Conservation (phyloP, 2,888 invertebrate species). For the Tolmerus cingulatus region DNA sequence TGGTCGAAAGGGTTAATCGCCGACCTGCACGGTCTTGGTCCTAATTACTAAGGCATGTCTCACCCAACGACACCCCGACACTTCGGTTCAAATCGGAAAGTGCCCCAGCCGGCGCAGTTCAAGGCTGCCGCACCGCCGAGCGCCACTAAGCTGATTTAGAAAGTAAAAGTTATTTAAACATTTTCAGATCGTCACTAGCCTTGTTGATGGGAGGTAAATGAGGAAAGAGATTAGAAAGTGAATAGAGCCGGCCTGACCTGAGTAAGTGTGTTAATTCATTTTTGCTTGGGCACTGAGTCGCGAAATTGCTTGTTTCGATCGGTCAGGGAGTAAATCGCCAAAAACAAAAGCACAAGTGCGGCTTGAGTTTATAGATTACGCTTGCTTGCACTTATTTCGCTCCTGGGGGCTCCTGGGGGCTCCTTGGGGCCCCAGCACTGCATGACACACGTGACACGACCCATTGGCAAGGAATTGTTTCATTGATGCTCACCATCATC, state of each 20-base stretch:
- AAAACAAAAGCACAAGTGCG: not conserved
- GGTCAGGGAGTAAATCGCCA: not conserved
- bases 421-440: not conserved
- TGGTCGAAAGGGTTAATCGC: not conserved
- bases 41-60: not conserved
- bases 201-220: not conserved
- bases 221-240: conserved; percentile 1
- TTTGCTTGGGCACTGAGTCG: conserved; percentile 23
- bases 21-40: not conserved
- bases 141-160: not conserved
- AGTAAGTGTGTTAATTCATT: not conserved
- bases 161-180: conserved; percentile 9
- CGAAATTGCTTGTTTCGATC: not conserved
- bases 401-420: not conserved
- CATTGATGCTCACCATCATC: not conserved
- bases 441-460: not conserved
- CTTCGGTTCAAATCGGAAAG: not conserved
- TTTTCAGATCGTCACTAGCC: conserved; percentile 23
- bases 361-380: not conserved
- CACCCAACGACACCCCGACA: not conserved
- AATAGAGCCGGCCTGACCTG: conserved; percentile 12
- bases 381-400: conserved; percentile 13
- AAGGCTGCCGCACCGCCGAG: not conserved
- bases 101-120: not conserved
- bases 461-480: not conserved